A percentile compares a stretch with the other conserved stretches of the same genome.
Conservation (phyloP, 2,888 invertebrate species). For the Lycaena phlaeas region DNA sequence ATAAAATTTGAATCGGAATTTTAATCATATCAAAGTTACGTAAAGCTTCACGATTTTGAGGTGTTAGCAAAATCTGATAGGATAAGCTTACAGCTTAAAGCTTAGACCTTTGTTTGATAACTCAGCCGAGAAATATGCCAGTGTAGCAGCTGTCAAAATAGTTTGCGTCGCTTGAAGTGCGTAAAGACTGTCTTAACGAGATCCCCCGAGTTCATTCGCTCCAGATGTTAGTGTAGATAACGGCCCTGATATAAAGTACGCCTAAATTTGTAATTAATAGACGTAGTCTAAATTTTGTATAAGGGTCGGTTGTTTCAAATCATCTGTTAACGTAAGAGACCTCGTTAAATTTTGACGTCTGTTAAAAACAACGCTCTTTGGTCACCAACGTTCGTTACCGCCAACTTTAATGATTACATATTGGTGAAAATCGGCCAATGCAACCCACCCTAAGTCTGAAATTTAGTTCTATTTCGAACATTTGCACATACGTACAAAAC, state of each 20-base stretch:
- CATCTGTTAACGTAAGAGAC: no score
- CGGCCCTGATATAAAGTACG: background rate
- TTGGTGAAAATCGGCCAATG: no score
- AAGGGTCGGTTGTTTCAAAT: no score
- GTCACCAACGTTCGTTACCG: no score
- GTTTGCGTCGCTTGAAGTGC: background rate
- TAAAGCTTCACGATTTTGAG: conserved; percentile 3
- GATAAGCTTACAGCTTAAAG: no score
- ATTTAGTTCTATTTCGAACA: no score
- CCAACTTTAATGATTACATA: no score
- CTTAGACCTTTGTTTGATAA: background rate
- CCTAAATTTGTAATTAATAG: background rate
- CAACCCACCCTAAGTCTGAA: no score
- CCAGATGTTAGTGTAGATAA: background rate
- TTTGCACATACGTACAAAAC: no score
- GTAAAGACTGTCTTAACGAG: conserved; percentile 12
- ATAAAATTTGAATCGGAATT: background rate
- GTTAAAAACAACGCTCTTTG: no score
- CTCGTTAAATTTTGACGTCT: no score
- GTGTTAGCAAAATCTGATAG: background rate
- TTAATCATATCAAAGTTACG: background rate
- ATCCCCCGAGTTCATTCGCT: conserved; percentile 13
- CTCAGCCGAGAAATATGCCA: background rate
- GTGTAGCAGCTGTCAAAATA: background rate
- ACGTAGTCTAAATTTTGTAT: no score